Evolutionary conservation across 1,140 invertebrate genomes (phyloP).

Genomic region (Lethrus apterus): DNA sequence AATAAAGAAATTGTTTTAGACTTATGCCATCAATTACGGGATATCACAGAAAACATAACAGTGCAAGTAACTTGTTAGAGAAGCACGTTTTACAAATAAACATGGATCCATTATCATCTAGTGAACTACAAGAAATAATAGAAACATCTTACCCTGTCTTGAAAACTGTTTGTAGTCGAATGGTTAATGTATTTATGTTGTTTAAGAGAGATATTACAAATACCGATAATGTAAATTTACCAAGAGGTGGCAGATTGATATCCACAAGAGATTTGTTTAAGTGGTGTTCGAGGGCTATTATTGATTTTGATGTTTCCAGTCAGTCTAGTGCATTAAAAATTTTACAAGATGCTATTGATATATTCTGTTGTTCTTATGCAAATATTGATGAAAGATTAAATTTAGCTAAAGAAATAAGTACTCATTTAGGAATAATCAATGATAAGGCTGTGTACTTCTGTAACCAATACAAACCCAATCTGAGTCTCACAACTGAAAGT

Average conservation of each 20-base stretch:
- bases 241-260: slow-evolving; percentile 53
- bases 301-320: slow-evolving; percentile 67
- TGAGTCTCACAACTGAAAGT: slow-evolving; percentile 44
- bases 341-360: slow-evolving; percentile 85
- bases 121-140: slow-evolving; percentile 65
- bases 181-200: slow-evolving; percentile 78
- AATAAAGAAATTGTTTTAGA: slow-evolving; percentile 42
- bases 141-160: slow-evolving; percentile 63
- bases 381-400: slow-evolving; percentile 54
- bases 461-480: slow-evolving; percentile 68
- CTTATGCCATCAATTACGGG: slow-evolving; percentile 49
- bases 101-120: slow-evolving; percentile 66
- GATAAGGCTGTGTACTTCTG: slow-evolving; percentile 77
- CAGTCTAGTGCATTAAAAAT: slow-evolving; percentile 67
- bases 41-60: slow-evolving; percentile 57
- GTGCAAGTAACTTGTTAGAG: slow-evolving; percentile 58
- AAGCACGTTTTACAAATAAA: slow-evolving; percentile 78
- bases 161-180: slow-evolving; percentile 63
- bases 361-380: slow-evolving; percentile 74
- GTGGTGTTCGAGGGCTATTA: slow-evolving; percentile 74
- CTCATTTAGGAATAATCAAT: slow-evolving; percentile 75
- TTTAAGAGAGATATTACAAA: slow-evolving; percentile 68
- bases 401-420: slow-evolving; percentile 66
- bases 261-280: slow-evolving; percentile 88
- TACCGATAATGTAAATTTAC: slow-evolving; percentile 26